A percentile compares a stretch with the other conserved stretches of the same genome.
phyloP scores from a whole-genome alignment of 1,140 invertebrate genomes.

The Tetragnatha versicolor region DNA sequence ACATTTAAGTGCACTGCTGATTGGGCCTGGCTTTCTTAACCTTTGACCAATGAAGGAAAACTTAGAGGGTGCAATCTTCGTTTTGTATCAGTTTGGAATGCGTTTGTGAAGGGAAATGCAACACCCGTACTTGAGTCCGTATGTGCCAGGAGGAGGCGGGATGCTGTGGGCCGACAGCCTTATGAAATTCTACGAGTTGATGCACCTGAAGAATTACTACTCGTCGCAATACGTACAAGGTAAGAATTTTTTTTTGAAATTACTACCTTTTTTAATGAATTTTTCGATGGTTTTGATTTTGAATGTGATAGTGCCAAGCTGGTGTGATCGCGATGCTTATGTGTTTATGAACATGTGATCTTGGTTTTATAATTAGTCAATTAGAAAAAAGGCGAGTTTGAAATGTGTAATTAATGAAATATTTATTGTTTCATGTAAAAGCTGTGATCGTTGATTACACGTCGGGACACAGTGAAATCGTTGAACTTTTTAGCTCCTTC shows the following conservation, averaged over 20 bases:
- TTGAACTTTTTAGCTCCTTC: no score
- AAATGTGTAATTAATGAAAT: no score
- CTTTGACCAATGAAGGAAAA: constrained; percentile 53
- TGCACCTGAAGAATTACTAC: constrained; percentile 37
- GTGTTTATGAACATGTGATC: no score
- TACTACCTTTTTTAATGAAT: no score
- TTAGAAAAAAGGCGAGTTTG: no score
- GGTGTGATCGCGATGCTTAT: no score
- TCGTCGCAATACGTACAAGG: constrained; percentile 37
- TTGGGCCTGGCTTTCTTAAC: constrained; percentile 47
- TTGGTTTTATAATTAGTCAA: no score
- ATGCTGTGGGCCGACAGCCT: constrained; percentile 34
- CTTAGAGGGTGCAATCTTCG: constrained; percentile 13
- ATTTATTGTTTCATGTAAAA: no score
- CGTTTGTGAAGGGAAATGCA: constrained; percentile 42
- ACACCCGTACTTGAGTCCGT: constrained; percentile 24
- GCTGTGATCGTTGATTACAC: no score
- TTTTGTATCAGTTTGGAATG: constrained; percentile 32
- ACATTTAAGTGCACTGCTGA: constrained; percentile 42
- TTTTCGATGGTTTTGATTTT: no score
- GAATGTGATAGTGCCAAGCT: no score
- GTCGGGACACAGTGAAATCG: no score
- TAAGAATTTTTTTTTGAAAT: constrained; percentile 10
- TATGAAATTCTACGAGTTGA: constrained; percentile 38
- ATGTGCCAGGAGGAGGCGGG: neutral